Evolutionary conservation across 2,888 invertebrate species (phyloP).

Genomic region (Drosophila vallismaia): DNA sequence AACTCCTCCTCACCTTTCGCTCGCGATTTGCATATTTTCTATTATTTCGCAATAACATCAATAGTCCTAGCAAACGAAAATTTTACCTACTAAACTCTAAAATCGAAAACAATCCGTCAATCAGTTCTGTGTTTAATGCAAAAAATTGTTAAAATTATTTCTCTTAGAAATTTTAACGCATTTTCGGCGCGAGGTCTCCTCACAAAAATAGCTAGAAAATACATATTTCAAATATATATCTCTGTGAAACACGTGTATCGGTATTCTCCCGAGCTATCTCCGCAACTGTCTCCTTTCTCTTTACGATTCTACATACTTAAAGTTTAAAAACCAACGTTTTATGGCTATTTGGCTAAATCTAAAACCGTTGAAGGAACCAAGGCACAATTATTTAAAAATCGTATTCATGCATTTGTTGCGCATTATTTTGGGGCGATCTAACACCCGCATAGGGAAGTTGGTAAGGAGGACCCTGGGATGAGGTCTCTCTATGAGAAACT

Average conservation of each 20-base stretch:
- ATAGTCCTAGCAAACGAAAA: constrained; percentile 63
- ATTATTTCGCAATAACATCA: constrained; percentile 77
- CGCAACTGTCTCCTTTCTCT: neutral
- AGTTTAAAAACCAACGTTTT: constrained; percentile 58
- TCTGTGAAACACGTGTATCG: constrained; percentile 42
- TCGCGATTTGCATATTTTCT: constrained; percentile 60
- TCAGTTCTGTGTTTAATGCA: constrained; percentile 56
- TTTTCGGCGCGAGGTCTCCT: constrained; percentile 46
- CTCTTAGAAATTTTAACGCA: constrained; percentile 61
- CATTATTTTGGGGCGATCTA: constrained; percentile 33
- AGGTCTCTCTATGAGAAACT: neutral
- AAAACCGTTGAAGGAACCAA: constrained; percentile 71
- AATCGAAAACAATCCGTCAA: constrained; percentile 43
- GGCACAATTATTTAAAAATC: constrained; percentile 74
- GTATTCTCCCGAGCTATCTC: neutral
- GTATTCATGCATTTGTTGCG: constrained; percentile 39
- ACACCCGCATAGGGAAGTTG: neutral
- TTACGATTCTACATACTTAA: constrained; percentile 38
- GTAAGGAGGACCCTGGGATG: neutral
- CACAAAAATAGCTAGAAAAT: constrained; percentile 62
- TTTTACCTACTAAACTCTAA: constrained; percentile 28
- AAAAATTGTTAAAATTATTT: constrained; percentile 63
- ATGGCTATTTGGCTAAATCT: constrained; percentile 58
- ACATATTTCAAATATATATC: constrained; percentile 26
- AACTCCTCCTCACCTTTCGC: constrained; percentile 14